phyloP scores from a whole-genome alignment of 2,797 vertebrate species.

The Sparus aurata region DNA sequence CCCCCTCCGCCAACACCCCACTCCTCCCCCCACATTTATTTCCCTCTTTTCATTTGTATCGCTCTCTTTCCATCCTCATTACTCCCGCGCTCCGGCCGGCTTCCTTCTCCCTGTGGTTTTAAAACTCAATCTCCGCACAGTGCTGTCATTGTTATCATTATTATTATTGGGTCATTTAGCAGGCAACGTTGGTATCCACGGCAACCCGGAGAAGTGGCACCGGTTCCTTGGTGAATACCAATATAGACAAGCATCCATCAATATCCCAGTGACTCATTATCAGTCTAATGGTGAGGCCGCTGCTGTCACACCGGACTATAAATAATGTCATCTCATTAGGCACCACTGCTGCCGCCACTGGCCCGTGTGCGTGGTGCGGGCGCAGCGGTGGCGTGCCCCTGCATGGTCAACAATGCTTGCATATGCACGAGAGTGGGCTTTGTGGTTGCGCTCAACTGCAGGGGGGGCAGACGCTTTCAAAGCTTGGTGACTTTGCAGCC shows the following conservation, averaged over 20 bases:
- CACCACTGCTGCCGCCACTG: slow-evolving; percentile 13
- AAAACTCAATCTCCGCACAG: slow-evolving; percentile 72
- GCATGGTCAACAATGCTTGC: slow-evolving; percentile 10
- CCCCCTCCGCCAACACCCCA: background rate
- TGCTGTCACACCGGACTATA: slow-evolving; percentile 74
- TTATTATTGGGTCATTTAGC: slow-evolving; percentile 84
- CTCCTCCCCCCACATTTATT: slow-evolving; percentile 16
- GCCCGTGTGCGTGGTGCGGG: slow-evolving; percentile 13
- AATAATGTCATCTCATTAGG: slow-evolving; percentile 81
- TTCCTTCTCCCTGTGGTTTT: slow-evolving; percentile 65
- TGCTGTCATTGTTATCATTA: slow-evolving; percentile 78
- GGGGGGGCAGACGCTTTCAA: background rate
- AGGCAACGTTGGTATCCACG: slow-evolving; percentile 75
- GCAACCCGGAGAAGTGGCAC: slow-evolving; percentile 78
- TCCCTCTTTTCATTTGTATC: slow-evolving; percentile 46
- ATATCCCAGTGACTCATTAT: slow-evolving; percentile 81
- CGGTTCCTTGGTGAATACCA: slow-evolving; percentile 80
- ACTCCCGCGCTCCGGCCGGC: slow-evolving; percentile 22
- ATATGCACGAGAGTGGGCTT: slow-evolving; percentile 19
- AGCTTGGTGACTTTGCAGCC: slow-evolving; percentile 25
- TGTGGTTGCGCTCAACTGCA: slow-evolving; percentile 3
- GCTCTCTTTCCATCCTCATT: slow-evolving; percentile 38
- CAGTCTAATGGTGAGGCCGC: slow-evolving; percentile 74
- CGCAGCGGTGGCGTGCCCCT: slow-evolving; percentile 10
- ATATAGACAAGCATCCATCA: slow-evolving; percentile 82